A percentile compares a stretch with the other conserved stretches of the same genome.
Conservation (phyloP, 2,888 invertebrate species). For the Xanthorhoe designata region DNA sequence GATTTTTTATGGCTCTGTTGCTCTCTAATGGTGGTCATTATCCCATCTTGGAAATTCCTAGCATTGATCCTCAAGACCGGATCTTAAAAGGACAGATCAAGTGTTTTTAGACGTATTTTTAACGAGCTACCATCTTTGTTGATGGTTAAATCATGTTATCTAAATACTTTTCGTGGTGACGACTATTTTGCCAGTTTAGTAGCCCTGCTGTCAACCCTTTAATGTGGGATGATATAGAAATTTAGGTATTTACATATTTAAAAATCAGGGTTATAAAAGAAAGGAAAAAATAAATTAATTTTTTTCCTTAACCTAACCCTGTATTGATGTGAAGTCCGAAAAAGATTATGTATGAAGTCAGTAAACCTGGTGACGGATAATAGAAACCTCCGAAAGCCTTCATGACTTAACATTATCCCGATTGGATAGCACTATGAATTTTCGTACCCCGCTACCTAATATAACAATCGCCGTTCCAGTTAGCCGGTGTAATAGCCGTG, state of each 20-base stretch:
- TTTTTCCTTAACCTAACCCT: too few species aligned
- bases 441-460: background rate
- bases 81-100: background rate
- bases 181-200: background rate
- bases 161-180: too few species aligned
- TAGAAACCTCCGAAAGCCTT: too few species aligned
- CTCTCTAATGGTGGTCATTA: background rate
- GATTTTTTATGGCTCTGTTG: background rate
- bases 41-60: background rate
- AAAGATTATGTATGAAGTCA: too few species aligned
- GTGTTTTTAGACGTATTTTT: background rate
- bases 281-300: too few species aligned
- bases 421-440: background rate
- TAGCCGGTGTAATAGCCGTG: slow-evolving; percentile 91
- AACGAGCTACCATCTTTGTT: background rate
- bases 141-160: background rate
- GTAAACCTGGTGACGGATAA: too few species aligned
- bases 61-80: background rate
- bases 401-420: background rate
- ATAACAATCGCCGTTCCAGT: slow-evolving; percentile 74
- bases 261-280: too few species aligned
- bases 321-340: too few species aligned
- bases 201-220: too few species aligned
- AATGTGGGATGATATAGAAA: too few species aligned
- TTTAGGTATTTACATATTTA: too few species aligned